These are phyloP conservation scores for Anagrus nilaparvatae DNA, from an alignment of 1,140 invertebrate genomes.

Conservation along the genomic window DNA sequence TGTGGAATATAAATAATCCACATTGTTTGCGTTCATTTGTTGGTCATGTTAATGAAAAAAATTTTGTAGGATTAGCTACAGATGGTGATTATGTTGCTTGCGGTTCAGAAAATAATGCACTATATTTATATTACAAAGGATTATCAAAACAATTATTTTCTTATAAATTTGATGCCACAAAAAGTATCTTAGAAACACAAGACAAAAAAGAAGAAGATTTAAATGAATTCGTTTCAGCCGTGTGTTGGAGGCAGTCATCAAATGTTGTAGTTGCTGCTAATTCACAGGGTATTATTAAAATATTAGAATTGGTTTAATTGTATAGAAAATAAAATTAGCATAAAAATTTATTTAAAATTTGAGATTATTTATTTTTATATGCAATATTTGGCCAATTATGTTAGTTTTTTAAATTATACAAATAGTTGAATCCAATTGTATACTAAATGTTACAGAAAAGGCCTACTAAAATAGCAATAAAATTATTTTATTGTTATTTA, in stretches of 20 bases:
- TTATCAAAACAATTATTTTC: conserved; percentile 78
- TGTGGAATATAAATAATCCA: conserved; percentile 81
- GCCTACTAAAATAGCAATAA: no score
- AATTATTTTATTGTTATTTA: no score
- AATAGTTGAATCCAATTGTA: no score
- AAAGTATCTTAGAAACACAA: conserved; percentile 68
- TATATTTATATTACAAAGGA: conserved; percentile 91
- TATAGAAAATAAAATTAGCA: no score
- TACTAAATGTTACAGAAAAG: no score
- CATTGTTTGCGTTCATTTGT: conserved; percentile 79
- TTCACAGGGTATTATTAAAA: conserved; percentile 88
- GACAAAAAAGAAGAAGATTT: conserved; percentile 73
- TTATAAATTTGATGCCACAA: conserved; percentile 79
- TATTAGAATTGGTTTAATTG: conserved; percentile 62
- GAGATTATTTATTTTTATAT: no score
- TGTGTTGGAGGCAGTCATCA: conserved; percentile 83
- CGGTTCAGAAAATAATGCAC: conserved; percentile 90
- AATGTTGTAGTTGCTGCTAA: conserved; percentile 90
- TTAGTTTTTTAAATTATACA: no score
- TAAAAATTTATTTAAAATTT: no score
- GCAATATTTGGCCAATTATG: no score
- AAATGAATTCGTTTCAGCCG: conserved; percentile 91
- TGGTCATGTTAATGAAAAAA: conserved; percentile 94
- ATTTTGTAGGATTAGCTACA: conserved; percentile 93
- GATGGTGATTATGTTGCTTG: conserved; percentile 92